phyloP scores from a whole-genome alignment of 2,888 invertebrate species.

The Ypsolopha sequella region DNA sequence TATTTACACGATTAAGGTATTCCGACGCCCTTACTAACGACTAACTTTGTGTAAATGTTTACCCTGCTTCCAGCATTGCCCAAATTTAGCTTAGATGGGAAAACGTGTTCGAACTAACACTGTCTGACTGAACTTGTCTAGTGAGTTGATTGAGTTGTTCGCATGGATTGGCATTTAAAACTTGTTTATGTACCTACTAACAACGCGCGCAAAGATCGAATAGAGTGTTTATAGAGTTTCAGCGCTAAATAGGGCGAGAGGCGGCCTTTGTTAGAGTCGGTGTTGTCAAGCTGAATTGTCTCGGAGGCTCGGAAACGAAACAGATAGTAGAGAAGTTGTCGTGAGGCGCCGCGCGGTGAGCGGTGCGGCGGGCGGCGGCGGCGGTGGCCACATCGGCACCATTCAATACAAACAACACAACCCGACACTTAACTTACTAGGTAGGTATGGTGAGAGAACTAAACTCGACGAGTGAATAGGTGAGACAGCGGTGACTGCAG shows the following conservation, averaged over 20 bases:
- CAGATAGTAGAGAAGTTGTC: constrained; percentile 63
- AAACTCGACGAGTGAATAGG: too few relatives aligned
- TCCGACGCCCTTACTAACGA: constrained; percentile 37
- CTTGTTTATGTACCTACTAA: too few relatives aligned
- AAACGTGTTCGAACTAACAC: background rate
- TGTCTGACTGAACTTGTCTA: too few relatives aligned
- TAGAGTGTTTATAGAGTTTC: constrained; percentile 18
- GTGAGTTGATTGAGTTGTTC: too few relatives aligned
- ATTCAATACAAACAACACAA: constrained; percentile 33
- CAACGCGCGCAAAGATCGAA: background rate
- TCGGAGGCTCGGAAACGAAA: constrained; percentile 59
- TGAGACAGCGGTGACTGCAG: too few relatives aligned
- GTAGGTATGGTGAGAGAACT: too few relatives aligned
- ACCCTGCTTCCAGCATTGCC: constrained; percentile 20
- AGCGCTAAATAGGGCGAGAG: constrained; percentile 53
- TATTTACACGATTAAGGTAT: constrained; percentile 48
- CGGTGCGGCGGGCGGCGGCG: too few relatives aligned
- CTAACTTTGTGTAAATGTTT: constrained; percentile 34
- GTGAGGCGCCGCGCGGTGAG: constrained; percentile 18
- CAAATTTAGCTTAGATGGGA: constrained; percentile 7
- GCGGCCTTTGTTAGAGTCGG: constrained; percentile 52
- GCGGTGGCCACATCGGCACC: constrained; percentile 45
- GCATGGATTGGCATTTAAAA: background rate
- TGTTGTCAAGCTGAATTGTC: constrained; percentile 68
- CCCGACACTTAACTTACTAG: background rate